Evolutionary conservation across 2,113 vertebrate species (phyloP).

Genomic region (Proterorhinus semilunaris): DNA sequence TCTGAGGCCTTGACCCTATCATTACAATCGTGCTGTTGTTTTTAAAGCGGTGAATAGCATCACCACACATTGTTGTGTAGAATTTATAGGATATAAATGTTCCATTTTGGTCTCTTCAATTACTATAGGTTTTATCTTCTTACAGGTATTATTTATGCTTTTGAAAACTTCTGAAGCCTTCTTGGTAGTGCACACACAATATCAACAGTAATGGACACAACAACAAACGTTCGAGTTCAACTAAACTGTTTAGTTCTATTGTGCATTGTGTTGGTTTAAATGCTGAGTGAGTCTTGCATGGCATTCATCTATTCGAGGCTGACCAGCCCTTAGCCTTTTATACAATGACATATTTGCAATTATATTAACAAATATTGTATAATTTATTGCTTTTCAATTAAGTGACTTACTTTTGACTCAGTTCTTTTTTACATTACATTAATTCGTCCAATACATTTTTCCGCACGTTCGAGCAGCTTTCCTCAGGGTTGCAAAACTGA

Average conservation of each 20-base stretch:
- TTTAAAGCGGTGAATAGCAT: background rate
- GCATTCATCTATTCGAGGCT: background rate
- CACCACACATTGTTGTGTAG: background rate
- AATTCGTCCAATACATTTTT: background rate
- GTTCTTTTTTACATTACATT: background rate
- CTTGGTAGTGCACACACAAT: too few species aligned
- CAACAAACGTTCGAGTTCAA: too few species aligned
- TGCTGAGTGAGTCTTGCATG: background rate
- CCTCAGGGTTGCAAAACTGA: conserved; percentile 32
- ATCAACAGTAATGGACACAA: too few species aligned
- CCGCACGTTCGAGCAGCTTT: conserved; percentile 4
- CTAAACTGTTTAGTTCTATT: too few species aligned
- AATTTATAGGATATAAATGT: background rate
- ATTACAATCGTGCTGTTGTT: background rate
- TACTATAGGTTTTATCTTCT: too few species aligned
- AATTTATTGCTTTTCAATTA: too few species aligned
- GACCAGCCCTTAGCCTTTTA: background rate
- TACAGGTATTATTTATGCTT: too few species aligned
- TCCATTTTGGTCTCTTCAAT: too few species aligned
- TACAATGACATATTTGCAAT: conserved; percentile 16
- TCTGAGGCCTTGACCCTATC: conserved; percentile 11
- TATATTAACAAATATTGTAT: too few species aligned
- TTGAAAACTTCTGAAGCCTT: too few species aligned
- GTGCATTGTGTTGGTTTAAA: too few species aligned
- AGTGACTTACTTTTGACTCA: too few species aligned